Conservation (phyloP, 2,113 vertebrate species). For the Trachemys scripta region DNA sequence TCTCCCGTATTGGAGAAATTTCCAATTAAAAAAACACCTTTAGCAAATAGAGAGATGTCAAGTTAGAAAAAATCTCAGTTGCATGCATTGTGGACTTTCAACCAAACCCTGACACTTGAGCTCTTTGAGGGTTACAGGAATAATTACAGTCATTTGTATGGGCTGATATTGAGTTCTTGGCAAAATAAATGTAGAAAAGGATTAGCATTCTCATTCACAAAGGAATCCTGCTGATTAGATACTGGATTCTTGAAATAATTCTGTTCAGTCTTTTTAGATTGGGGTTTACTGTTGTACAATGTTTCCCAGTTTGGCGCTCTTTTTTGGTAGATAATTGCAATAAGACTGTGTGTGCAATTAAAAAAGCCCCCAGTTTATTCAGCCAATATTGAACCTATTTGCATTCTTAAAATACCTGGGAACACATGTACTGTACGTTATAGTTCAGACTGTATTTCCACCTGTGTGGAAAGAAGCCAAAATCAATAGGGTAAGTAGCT, state of each 20-base stretch:
- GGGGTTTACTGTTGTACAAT: background rate
- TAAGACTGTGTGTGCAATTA: background rate
- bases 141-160: slow-evolving; percentile 63
- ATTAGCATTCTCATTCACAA: slow-evolving; percentile 16
- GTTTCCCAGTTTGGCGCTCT: background rate
- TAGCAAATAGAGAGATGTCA: slow-evolving; percentile 51
- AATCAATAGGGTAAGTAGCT: background rate
- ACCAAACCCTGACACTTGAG: slow-evolving; percentile 39
- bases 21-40: slow-evolving; percentile 55
- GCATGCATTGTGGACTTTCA: slow-evolving; percentile 39
- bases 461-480: background rate
- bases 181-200: background rate
- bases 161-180: background rate
- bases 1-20: slow-evolving; percentile 42
- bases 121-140: slow-evolving; percentile 32
- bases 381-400: background rate
- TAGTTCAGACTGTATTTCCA: background rate
- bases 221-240: background rate
- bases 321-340: background rate
- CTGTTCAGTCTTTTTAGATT: background rate
- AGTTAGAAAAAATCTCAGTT: slow-evolving; percentile 57
- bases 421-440: background rate
- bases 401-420: background rate
- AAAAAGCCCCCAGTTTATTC: background rate
- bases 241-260: slow-evolving; percentile 2